Base-by-base conservation (phyloP, 2,888 invertebrate genomes). In the Balanococcus diminutus region DNA sequence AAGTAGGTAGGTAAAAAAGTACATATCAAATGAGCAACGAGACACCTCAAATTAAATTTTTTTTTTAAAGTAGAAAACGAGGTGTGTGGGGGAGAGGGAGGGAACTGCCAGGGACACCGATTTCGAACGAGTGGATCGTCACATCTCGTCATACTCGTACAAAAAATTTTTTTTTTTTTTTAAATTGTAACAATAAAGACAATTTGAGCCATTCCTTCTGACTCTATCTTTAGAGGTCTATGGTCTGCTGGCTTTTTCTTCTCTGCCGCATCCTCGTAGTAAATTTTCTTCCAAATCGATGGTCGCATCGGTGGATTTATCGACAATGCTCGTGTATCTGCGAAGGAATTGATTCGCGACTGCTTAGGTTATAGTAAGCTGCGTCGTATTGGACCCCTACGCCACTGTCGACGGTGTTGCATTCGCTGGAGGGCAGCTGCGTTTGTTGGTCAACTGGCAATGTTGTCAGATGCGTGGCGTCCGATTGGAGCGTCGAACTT, bases 401-500 rank as follows among this genome's bases (percentile, higher is more conserved):
- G 22, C 81, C 86, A 28, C 86, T 86, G 22, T 86, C 86, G 56
- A 86, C 86, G 8, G 86, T 86, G 19, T 86, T 86, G 6, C 79
- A 81, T 81, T 86, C 46, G 81, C 86, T 86, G 39, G 79, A 79
- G 11, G 86, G 81, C 51, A 86, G 91, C 87, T 91, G 91, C 88
- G 93, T 93, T 86, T 79, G 79, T 56, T 86, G 86, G 25, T 93
- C 92, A 88, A 93, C 93, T n/a, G 94, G 94, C 87, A 95, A 92
- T 88, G 93, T 94, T 61, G 95, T 95, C 81, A 95, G 92, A 89
- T 94, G 95, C 6, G 95, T 95, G 5, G 93, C 93, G 90, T 95
- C 95, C 87, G 95, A 95, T 89, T 95, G 94, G 86, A 95, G 91
- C 0, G 95, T 95, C 89, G 94, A 94, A 88, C 94, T 94, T 87